Base-by-base conservation (phyloP, 2,797 vertebrate species). In the Ara ararauna region DNA sequence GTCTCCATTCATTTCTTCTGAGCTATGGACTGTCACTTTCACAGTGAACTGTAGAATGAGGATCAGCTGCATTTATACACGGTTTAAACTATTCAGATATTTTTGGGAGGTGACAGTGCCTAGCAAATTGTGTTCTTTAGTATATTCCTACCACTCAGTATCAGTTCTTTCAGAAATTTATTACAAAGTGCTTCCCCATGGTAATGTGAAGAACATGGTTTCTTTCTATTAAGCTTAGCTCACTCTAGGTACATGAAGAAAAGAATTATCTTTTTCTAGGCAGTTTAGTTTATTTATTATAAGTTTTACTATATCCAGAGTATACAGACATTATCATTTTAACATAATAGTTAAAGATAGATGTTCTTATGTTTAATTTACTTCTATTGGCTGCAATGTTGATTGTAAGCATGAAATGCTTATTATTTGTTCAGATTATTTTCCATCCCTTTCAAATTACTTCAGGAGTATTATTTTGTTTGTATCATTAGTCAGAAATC, bases 201-300 rank as follows among this genome's bases (percentile, higher is more conserved):
- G 15, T 73, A 79, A 51, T 44, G 6, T 72, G 40, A 91, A 53
- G 8, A 15, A 60, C 1, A 1, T 20, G 44, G 10, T 50, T 67
- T 78, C 5, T 67, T 85, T 83, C 62, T 40, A 53, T 6, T 30
- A 64, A 81, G 12, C 2, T 67, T 51, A 9, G 2, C 3, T 77
- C 22, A 9, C 10, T 53, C 19, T 3, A 0, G 0, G 5, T 84
- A 21, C 3, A n/a, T 38, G 12, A 74, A 53, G 38, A 76, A 62
- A 2, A 38, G 1, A 10, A 11, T 6, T 3, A 8, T 5, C 80
- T 65, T 73, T 32, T 34, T 18, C 27, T 53, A 13, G 5, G 5
- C n/a, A 47, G 64, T 66, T 72, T 62, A 2, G 4, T 48, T 76
- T 61, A 48, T 81, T 80, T 85, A 12, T 83, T 42, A 2, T 13